Evolutionary conservation across 35 echinoderm and acorn worm genomes (phyloP).

Genomic region (Hemicentrotus pulcherrimus): DNA sequence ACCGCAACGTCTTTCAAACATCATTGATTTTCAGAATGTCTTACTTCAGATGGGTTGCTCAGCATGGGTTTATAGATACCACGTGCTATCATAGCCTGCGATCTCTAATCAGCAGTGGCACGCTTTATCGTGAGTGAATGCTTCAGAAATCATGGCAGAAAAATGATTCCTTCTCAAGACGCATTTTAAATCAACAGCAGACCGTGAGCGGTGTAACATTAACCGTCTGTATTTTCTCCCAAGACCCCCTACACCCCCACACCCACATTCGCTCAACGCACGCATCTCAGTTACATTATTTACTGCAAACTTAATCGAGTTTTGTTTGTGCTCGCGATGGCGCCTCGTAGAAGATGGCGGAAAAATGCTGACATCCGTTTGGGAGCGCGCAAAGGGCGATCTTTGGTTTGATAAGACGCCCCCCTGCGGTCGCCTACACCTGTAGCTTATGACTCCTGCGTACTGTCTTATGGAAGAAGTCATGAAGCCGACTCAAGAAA

Average conservation of each 20-base stretch:
- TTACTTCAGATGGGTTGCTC: background rate
- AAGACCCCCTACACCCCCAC: background rate
- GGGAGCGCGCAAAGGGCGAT: background rate
- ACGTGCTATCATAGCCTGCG: background rate
- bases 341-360: slow-evolving; percentile 5
- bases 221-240: background rate
- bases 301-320: background rate
- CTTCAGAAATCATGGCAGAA: background rate
- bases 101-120: no score
- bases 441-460: background rate
- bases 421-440: slow-evolving; percentile 1
- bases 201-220: background rate
- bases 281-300: background rate
- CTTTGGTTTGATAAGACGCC: background rate
- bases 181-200: background rate
- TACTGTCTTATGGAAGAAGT: no score
- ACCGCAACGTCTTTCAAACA: background rate
- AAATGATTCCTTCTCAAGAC: slow-evolving; percentile 4
- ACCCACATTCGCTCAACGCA: background rate
- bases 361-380: slow-evolving; percentile 16
- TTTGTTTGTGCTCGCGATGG: background rate
- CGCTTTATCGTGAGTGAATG: background rate
- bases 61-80: background rate
- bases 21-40: background rate
- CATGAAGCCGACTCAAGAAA: no score